These are phyloP conservation scores for Sebastes flavidus DNA, from an alignment of 2,797 vertebrate species.

Conservation along the genomic window DNA sequence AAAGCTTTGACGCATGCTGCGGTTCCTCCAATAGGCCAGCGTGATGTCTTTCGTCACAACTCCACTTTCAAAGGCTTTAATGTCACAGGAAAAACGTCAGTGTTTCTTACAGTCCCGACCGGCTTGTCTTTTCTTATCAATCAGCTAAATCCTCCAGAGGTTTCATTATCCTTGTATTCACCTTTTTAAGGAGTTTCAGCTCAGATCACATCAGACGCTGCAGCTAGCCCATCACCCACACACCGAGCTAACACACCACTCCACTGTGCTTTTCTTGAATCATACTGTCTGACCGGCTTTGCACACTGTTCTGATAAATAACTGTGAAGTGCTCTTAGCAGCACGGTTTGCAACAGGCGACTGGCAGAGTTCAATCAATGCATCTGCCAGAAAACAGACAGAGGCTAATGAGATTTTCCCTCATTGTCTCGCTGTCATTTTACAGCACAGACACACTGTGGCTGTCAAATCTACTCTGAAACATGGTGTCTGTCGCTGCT, in stretches of 20 bases:
- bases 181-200: constrained; percentile 8
- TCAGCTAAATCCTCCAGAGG: constrained; percentile 18
- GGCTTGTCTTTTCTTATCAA: constrained; percentile 16
- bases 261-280: constrained; percentile 49
- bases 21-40: neutral
- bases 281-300: constrained; percentile 50
- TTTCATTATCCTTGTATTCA: constrained; percentile 30
- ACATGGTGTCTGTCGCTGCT: constrained; percentile 19
- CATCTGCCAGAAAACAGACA: constrained; percentile 62
- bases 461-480: constrained; percentile 29
- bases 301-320: constrained; percentile 55
- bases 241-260: constrained; percentile 37
- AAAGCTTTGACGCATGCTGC: constrained; percentile 22
- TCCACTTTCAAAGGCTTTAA: constrained; percentile 23
- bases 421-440: constrained; percentile 54
- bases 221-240: constrained; percentile 38
- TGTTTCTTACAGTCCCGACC: constrained; percentile 18
- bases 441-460: constrained; percentile 37
- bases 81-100: constrained; percentile 18
- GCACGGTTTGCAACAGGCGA: constrained; percentile 58
- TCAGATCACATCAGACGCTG: constrained; percentile 19
- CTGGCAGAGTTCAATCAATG: constrained; percentile 73
- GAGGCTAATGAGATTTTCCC: constrained; percentile 67
- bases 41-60: constrained; percentile 20
- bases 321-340: constrained; percentile 65